Evolutionary conservation across 1,140 invertebrate genomes (phyloP), one percentile per base, ranked within the genome.

Genomic region (Pantala flavescens): DNA sequence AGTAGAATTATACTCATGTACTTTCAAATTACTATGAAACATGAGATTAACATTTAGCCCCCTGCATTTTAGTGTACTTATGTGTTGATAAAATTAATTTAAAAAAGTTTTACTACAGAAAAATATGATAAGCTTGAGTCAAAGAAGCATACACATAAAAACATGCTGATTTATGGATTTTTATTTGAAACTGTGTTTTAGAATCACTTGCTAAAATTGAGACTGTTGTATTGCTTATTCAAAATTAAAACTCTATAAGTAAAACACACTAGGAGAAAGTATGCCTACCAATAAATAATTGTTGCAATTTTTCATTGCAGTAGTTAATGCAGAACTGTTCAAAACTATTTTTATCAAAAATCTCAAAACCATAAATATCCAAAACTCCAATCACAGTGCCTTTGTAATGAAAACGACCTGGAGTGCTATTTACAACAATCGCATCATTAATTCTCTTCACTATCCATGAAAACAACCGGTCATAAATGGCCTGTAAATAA

Each of bases 311-410:
- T 84, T 98, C 96, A 82, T 98, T 98, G 79, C 96, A 98, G 84
- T 98, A 98, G 82, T 98, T 98, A 79, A 98, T 98, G 81, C 95
- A 97, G 82, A 97, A 95, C 83, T 98, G 95, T 83, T 98, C 95
- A 84, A 98, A 97, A 79, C 93, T 95, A 82, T 98, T 98, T 10
- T 88, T 88, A 75, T 98, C 94, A 83, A 98, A 97, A 76, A 98
- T 96, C 86, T 98, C 96, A 84, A 98, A 98, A 19, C 97, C 97
- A 82, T 98, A 98, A 80, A 98, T 98, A 80, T 98, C 96, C 24
- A 98, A 84, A 2, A 98, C 96, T 23, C 96, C 96, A 78, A 98
- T 98, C 0, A 98, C 88, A 0, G 93, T 94, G 80, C 91, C 90
- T 78, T 87, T 88, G 76, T 89, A 89, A 79, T 79, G 23, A 75